Conservation (phyloP, 2,797 vertebrate genomes). For the Antrozous pallidus region DNA sequence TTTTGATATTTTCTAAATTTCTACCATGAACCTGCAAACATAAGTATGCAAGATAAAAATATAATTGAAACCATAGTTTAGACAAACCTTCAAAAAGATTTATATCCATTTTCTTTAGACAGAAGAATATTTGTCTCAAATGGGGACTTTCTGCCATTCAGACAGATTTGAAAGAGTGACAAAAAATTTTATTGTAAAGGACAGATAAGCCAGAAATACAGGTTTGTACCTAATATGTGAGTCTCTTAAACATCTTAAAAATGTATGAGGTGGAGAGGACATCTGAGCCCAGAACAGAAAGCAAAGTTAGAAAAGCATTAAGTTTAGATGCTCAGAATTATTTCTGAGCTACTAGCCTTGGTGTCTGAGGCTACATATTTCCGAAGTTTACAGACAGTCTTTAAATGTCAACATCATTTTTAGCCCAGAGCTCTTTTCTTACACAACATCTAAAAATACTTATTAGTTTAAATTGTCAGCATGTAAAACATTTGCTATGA, state of each 20-base stretch:
- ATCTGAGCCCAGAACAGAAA: constrained; percentile 23
- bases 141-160: neutral
- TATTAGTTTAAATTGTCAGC: constrained; percentile 72
- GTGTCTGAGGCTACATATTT: constrained; percentile 58
- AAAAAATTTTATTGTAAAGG: neutral
- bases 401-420: constrained; percentile 72
- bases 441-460: constrained; percentile 72
- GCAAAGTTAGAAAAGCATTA: constrained; percentile 29
- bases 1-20: constrained; percentile 31
- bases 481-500: constrained; percentile 66
- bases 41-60: neutral
- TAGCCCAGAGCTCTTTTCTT: constrained; percentile 69
- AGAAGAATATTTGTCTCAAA: neutral
- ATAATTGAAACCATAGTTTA: neutral
- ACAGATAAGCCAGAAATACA: neutral
- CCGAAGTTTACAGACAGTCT: constrained; percentile 57
- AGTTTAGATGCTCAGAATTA: constrained; percentile 43
- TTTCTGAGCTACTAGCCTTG: constrained; percentile 56
- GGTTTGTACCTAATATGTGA: neutral
- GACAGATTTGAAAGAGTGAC: neutral
- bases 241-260: constrained; percentile 8
- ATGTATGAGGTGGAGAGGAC: neutral
- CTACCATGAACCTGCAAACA: neutral
- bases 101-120: neutral
- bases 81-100: neutral